Conservation (phyloP, 1,140 invertebrate species). For the Drosophila mauritiana region DNA sequence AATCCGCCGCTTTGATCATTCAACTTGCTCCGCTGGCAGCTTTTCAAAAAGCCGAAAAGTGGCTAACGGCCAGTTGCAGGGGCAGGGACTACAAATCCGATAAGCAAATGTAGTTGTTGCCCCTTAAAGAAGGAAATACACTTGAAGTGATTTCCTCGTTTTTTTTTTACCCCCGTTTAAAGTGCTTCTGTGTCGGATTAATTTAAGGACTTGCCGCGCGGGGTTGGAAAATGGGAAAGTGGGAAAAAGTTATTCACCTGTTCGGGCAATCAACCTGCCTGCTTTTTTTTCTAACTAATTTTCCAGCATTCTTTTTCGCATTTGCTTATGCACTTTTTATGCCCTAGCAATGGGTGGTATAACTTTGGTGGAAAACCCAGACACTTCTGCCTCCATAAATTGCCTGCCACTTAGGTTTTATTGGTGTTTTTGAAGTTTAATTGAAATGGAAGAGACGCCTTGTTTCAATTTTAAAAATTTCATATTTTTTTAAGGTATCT, state of each 20-base stretch:
- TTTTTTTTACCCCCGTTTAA: constrained; percentile 8
- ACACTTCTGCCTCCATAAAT: constrained; percentile 6
- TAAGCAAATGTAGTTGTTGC: constrained; percentile 77
- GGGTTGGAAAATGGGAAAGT: constrained; percentile 16
- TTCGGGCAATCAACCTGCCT: constrained; percentile 53
- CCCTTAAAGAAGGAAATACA: constrained; percentile 55
- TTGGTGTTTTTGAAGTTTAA: constrained; percentile 3
- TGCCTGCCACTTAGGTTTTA: constrained; percentile 7
- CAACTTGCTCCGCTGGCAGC: constrained; percentile 31
- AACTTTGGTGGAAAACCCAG: neutral
- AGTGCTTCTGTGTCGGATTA: constrained; percentile 44
- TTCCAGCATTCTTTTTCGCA: constrained; percentile 31
- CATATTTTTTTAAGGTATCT: neutral
- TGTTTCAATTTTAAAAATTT: neutral
- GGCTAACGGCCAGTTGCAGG: constrained; percentile 35
- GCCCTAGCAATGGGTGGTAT: constrained; percentile 16
- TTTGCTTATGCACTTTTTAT: constrained; percentile 64
- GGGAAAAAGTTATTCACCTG: constrained; percentile 42
- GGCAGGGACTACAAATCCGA: constrained; percentile 57
- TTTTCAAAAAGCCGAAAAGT: constrained; percentile 68
- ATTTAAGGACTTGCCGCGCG: constrained; percentile 17
- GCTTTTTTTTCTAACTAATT: constrained; percentile 23
- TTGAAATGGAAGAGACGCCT: neutral
- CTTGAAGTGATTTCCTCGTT: constrained; percentile 45
- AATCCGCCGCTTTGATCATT: constrained; percentile 77